Evolutionary conservation across 1,140 invertebrate genomes (phyloP).

Genomic region (Leptonema lineaticorne): DNA sequence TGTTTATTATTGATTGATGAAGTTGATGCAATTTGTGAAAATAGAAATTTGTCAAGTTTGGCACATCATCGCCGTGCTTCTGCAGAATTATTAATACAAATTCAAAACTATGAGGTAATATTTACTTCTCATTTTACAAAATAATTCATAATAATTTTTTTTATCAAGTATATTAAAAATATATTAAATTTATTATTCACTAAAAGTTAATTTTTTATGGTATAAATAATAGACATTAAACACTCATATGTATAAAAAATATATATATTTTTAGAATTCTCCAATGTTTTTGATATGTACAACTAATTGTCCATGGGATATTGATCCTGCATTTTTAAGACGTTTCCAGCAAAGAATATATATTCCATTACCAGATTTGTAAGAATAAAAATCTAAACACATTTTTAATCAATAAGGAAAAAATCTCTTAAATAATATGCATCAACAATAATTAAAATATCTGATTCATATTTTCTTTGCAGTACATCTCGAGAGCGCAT

Average conservation of each 20-base stretch:
- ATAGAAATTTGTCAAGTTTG: slow-evolving; percentile 53
- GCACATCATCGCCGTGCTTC: slow-evolving; percentile 53
- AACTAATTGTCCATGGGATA: slow-evolving; percentile 68
- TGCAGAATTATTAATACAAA: slow-evolving; percentile 35
- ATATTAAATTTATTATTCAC: not conserved
- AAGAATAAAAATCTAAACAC: not conserved
- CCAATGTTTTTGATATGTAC: slow-evolving; percentile 58
- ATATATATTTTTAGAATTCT: slow-evolving; percentile 22
- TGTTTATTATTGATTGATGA: slow-evolving; percentile 63
- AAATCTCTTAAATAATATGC: not conserved
- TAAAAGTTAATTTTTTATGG: not conserved
- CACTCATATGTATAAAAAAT: not conserved
- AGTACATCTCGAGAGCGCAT: slow-evolving; percentile 27
- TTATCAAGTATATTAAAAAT: too few relatives aligned
- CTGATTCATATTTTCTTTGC: not conserved
- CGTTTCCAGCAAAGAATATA: slow-evolving; percentile 63
- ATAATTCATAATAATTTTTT: too few relatives aligned
- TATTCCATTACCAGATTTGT: slow-evolving; percentile 59
- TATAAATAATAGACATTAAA: not conserved
- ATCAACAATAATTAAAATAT: too few relatives aligned
- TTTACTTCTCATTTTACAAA: too few relatives aligned
- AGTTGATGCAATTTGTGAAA: slow-evolving; percentile 61
- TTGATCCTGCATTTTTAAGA: slow-evolving; percentile 62
- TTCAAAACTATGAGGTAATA: slow-evolving; percentile 35
- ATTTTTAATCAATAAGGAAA: too few relatives aligned